A percentile compares a stretch with the other conserved stretches of the same genome.
Evolutionary conservation across 2,888 invertebrate species (phyloP).

Genomic region (Mellilla xanthometata): DNA sequence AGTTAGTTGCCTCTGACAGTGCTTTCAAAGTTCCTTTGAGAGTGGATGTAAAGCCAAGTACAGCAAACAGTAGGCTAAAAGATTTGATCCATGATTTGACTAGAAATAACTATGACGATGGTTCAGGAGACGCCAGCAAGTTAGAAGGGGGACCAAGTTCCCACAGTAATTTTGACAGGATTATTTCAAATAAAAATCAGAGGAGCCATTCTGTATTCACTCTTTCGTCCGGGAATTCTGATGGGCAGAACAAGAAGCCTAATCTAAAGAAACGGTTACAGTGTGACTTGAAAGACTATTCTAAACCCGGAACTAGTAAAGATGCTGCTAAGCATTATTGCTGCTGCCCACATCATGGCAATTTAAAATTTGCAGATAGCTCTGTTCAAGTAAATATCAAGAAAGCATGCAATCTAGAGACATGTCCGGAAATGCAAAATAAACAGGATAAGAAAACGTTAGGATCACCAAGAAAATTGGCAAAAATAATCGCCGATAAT

Average conservation of each 20-base stretch:
- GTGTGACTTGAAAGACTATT: constrained; percentile 42
- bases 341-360: constrained; percentile 52
- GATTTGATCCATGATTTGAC: constrained; percentile 70
- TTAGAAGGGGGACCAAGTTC: constrained; percentile 57
- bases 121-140: constrained; percentile 76
- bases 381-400: constrained; percentile 61
- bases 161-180: constrained; percentile 41
- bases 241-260: constrained; percentile 44
- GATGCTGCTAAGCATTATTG: constrained; percentile 53
- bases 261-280: constrained; percentile 52
- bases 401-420: constrained; percentile 28
- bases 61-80: constrained; percentile 53
- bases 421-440: constrained; percentile 19
- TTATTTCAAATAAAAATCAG: constrained; percentile 44
- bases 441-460: constrained; percentile 21
- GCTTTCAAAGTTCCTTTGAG: constrained; percentile 43
- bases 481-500: constrained; percentile 37
- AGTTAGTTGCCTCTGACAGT: constrained; percentile 58
- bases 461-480: constrained; percentile 30
- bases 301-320: constrained; percentile 46
- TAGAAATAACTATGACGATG: constrained; percentile 71
- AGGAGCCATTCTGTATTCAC: constrained; percentile 75
- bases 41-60: constrained; percentile 46
- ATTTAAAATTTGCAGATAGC: constrained; percentile 54
- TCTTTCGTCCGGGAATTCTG: constrained; percentile 64